Conservation (phyloP, 1,140 invertebrate genomes). For the Neodiprion fabricii region DNA sequence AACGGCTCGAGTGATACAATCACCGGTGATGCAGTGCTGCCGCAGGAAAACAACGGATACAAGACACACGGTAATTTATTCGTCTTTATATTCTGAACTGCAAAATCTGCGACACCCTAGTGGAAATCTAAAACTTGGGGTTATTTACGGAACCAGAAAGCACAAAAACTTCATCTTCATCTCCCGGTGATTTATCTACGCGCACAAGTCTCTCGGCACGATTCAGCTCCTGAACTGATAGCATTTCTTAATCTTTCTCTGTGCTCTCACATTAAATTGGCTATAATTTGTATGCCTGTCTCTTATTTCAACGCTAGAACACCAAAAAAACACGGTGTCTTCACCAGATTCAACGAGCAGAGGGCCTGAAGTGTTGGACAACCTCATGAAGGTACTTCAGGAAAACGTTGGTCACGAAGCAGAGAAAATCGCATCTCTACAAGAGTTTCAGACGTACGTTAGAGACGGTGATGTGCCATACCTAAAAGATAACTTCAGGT, state of each 20-base stretch:
- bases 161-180: not conserved
- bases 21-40: slow-evolving; percentile 55
- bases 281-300: too few relatives aligned
- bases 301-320: too few relatives aligned
- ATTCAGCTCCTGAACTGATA: too few relatives aligned
- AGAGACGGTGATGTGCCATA: slow-evolving; percentile 47
- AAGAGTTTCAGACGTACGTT: slow-evolving; percentile 56
- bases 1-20: slow-evolving; percentile 58
- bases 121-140: not conserved
- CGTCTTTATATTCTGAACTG: not conserved
- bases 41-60: slow-evolving; percentile 59
- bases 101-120: not conserved
- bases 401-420: slow-evolving; percentile 38
- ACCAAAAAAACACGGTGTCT: slow-evolving; percentile 28
- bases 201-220: too few relatives aligned
- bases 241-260: too few relatives aligned
- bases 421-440: slow-evolving; percentile 48
- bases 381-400: slow-evolving; percentile 51
- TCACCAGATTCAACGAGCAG: slow-evolving; percentile 46
- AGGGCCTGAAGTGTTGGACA: slow-evolving; percentile 55
- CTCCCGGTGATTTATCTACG: not conserved
- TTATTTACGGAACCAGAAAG: not conserved
- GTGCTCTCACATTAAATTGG: too few relatives aligned
- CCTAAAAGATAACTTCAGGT: slow-evolving; percentile 66
- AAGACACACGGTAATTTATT: slow-evolving; percentile 47